Evolutionary conservation across 1,140 invertebrate species (phyloP).

Genomic region (Papilio aristodemus): DNA sequence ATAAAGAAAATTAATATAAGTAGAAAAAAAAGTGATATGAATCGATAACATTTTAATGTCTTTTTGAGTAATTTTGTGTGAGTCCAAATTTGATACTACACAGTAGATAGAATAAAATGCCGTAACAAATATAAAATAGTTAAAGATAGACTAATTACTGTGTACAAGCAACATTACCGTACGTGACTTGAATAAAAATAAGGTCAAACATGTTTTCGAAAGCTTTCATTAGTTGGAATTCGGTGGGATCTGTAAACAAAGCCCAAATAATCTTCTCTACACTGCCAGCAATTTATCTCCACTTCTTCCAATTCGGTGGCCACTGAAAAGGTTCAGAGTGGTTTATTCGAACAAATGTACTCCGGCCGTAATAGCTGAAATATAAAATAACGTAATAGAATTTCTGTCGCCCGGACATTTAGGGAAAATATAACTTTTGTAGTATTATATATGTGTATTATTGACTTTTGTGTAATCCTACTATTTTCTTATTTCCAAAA

Average conservation of each 20-base stretch:
- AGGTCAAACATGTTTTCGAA: constrained; percentile 2
- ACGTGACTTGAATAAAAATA: constrained; percentile 9
- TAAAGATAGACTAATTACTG: neutral
- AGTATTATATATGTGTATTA: neutral
- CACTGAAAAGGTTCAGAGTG: constrained; percentile 25
- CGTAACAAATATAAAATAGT: neutral
- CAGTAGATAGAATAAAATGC: too few species aligned
- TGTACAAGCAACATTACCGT: neutral
- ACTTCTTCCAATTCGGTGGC: constrained; percentile 29
- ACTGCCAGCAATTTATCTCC: constrained; percentile 30
- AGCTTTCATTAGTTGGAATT: constrained; percentile 13
- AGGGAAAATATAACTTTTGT: neutral
- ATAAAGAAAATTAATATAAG: too few species aligned
- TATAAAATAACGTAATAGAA: neutral
- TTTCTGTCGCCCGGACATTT: neutral
- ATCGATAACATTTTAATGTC: too few species aligned
- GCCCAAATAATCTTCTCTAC: constrained; percentile 30
- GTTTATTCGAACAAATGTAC: constrained; percentile 23
- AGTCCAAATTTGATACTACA: too few species aligned
- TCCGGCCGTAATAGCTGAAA: neutral
- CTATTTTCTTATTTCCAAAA: too few species aligned
- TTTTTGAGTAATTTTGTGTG: too few species aligned
- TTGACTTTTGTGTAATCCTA: neutral
- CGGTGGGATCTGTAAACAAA: constrained; percentile 24
- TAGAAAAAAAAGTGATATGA: too few species aligned